These are phyloP conservation scores for Albula goreensis DNA, from an alignment of 2,113 vertebrate species.

Conservation along the genomic window DNA sequence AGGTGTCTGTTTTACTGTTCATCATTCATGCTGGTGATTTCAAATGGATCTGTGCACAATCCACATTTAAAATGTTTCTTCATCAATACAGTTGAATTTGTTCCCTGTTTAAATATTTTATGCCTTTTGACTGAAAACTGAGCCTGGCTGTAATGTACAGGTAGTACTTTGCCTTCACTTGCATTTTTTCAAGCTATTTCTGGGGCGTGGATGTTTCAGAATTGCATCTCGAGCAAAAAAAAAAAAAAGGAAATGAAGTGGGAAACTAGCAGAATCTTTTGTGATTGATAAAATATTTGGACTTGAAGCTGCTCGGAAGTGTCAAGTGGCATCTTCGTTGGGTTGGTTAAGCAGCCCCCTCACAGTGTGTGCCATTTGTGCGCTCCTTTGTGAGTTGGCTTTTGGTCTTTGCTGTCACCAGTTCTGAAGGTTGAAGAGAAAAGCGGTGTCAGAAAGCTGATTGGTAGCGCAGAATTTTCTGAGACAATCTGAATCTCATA, in stretches of 20 bases:
- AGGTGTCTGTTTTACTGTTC: too few relatives aligned
- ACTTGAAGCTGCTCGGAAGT: constrained; percentile 77
- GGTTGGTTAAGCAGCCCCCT: constrained; percentile 76
- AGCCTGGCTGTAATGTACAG: neutral
- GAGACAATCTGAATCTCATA: constrained; percentile 93
- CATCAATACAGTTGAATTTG: neutral
- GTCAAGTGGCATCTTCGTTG: constrained; percentile 85
- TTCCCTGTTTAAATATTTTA: neutral
- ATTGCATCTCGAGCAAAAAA: constrained; percentile 19
- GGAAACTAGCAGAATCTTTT: constrained; percentile 57
- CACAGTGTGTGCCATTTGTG: constrained; percentile 80
- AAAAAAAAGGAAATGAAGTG: constrained; percentile 21
- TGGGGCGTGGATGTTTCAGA: neutral
- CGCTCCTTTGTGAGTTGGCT: constrained; percentile 87
- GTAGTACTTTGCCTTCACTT: neutral
- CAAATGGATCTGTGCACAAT: too few relatives aligned
- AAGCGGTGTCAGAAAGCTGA: constrained; percentile 88
- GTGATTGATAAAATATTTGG: constrained; percentile 80
- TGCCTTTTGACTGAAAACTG: neutral
- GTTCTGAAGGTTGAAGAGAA: constrained; percentile 91
- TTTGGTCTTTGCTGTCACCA: constrained; percentile 91
- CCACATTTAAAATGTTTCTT: too few relatives aligned
- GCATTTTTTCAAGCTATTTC: neutral
- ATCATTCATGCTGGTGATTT: too few relatives aligned
- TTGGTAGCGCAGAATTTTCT: constrained; percentile 87